These are phyloP conservation scores for Bembecia ichneumoniformis DNA, from an alignment of 2,888 invertebrate genomes.

Conservation along the genomic window DNA sequence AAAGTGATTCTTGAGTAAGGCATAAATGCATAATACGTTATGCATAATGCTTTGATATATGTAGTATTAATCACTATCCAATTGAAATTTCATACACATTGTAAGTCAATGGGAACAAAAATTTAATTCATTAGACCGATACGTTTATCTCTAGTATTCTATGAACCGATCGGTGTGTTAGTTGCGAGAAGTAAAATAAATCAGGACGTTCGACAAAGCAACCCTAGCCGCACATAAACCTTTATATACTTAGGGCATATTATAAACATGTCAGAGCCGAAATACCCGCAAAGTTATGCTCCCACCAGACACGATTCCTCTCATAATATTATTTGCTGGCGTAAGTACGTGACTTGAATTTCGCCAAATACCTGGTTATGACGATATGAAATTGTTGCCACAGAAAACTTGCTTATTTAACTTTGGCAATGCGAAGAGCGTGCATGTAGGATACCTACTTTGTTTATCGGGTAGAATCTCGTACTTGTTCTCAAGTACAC, in stretches of 20 bases:
- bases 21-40: too few species aligned
- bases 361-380: constrained; percentile 39
- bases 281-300: constrained; percentile 41
- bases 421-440: constrained; percentile 29
- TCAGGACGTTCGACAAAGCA: too few species aligned
- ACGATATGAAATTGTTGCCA: constrained; percentile 47
- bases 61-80: too few species aligned
- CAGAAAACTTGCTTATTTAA: constrained; percentile 47
- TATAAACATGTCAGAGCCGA: constrained; percentile 14
- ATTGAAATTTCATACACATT: too few species aligned
- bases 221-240: not conserved
- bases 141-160: too few species aligned
- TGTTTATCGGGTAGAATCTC: not conserved
- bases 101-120: too few species aligned
- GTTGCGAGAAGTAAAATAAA: too few species aligned
- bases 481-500: not conserved
- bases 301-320: constrained; percentile 47
- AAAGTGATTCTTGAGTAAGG: too few species aligned
- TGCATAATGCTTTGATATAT: too few species aligned
- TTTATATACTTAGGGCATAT: not conserved
- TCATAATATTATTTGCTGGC: constrained; percentile 59
- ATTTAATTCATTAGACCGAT: too few species aligned
- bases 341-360: constrained; percentile 47
- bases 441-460: not conserved
- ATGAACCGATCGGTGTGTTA: too few species aligned